Conservation (phyloP, 2,797 vertebrate species). For the Mormyrops boulengeri region DNA sequence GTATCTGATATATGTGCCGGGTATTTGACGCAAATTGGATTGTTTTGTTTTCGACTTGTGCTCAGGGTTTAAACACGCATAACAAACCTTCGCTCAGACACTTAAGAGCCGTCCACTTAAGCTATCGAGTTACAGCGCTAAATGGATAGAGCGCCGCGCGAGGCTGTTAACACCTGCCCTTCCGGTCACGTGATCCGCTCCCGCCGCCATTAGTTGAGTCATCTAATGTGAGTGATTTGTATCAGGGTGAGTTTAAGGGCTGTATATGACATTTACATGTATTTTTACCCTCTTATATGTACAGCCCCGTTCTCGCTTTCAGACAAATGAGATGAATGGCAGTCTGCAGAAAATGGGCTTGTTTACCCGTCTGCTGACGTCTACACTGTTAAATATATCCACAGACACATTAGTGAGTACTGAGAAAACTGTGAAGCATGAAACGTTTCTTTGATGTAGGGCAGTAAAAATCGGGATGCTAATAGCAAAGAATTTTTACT, state of each 20-base stretch:
- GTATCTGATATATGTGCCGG: neutral
- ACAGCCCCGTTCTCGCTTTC: neutral
- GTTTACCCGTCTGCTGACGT: neutral
- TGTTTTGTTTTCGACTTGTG: slow-evolving; percentile 6
- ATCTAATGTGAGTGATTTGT: slow-evolving; percentile 4
- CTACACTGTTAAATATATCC: neutral
- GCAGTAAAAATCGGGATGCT: neutral
- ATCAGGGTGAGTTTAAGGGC: neutral
- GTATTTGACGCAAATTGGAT: slow-evolving; percentile 1
- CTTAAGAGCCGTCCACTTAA: neutral
- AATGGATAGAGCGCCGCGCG: neutral
- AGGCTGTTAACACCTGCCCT: neutral
- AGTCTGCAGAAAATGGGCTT: neutral
- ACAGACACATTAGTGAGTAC: neutral
- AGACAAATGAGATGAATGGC: neutral
- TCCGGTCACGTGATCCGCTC: neutral
- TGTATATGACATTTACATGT: neutral
- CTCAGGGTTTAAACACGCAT: neutral
- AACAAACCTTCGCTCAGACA: neutral
- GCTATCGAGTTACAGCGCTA: neutral
- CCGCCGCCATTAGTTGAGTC: neutral
- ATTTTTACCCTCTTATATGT: neutral
- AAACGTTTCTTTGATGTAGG: neutral
- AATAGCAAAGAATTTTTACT: neutral
- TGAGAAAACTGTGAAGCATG: neutral